Conservation (phyloP, 2,797 vertebrate genomes). For the Tragopan temminckii region DNA sequence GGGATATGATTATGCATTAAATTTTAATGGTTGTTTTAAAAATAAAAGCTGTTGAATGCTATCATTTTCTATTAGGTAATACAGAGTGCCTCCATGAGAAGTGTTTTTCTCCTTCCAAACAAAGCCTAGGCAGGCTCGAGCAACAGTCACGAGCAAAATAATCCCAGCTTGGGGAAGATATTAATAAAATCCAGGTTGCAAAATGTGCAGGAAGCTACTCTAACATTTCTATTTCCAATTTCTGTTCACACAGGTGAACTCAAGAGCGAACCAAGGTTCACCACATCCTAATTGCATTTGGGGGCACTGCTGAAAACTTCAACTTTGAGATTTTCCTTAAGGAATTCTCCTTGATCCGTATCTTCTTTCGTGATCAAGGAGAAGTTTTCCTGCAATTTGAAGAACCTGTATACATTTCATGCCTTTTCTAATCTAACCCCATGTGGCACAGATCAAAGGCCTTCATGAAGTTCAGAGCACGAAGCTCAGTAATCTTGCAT, state of each 20-base stretch:
- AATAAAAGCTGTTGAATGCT: background rate
- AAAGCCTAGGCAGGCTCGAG: slow-evolving; percentile 39
- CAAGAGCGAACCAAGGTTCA: slow-evolving; percentile 45
- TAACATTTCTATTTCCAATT: slow-evolving; percentile 28
- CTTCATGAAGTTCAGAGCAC: background rate
- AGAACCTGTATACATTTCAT: background rate
- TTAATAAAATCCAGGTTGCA: slow-evolving; percentile 61
- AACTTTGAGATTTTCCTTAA: slow-evolving; percentile 37
- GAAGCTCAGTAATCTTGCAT: background rate
- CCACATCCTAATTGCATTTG: slow-evolving; percentile 35
- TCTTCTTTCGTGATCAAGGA: slow-evolving; percentile 8
- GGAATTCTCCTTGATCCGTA: slow-evolving; percentile 22
- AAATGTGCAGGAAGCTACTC: slow-evolving; percentile 28
- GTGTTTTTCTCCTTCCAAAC: slow-evolving; percentile 47
- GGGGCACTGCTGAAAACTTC: slow-evolving; percentile 17
- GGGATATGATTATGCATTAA: slow-evolving; percentile 42
- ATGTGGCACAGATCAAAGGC: slow-evolving; percentile 31
- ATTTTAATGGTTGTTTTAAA: slow-evolving; percentile 29
- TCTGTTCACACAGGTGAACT: slow-evolving; percentile 49
- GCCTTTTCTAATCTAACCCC: slow-evolving; percentile 16
- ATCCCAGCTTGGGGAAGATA: slow-evolving; percentile 35
- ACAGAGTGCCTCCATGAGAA: background rate
- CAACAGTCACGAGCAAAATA: slow-evolving; percentile 17
- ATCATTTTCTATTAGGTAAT: slow-evolving; percentile 25
- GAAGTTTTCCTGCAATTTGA: slow-evolving; percentile 22